A percentile compares a stretch with the other conserved stretches of the same genome.
Evolutionary conservation across 2,888 invertebrate genomes (phyloP).

Genomic region (Drosophila niveifrons): DNA sequence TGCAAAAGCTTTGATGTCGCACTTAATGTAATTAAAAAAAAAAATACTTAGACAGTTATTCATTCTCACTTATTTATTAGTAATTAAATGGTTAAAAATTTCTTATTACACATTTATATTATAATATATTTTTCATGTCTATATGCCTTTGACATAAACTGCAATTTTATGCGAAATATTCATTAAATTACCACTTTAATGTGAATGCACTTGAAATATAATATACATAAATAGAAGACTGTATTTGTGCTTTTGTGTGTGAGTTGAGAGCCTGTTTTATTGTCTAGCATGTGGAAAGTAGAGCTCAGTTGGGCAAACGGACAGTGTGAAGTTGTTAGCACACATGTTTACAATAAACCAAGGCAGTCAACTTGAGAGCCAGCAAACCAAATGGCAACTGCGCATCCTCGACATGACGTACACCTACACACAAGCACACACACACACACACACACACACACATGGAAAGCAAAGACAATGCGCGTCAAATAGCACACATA

Average conservation of each 20-base stretch:
- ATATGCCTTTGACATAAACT: constrained; percentile 29
- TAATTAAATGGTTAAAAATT: too few relatives aligned
- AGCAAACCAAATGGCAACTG: constrained; percentile 70
- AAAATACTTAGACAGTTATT: too few relatives aligned
- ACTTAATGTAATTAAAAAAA: too few relatives aligned
- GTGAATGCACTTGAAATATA: constrained; percentile 8
- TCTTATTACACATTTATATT: too few relatives aligned
- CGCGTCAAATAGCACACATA: constrained; percentile 19
- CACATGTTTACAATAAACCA: constrained; percentile 77
- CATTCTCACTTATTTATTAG: too few relatives aligned
- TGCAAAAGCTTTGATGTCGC: too few relatives aligned
- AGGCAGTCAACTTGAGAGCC: constrained; percentile 70
- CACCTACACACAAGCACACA: constrained; percentile 4
- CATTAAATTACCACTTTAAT: constrained; percentile 46
- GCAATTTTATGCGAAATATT: constrained; percentile 37
- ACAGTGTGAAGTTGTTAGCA: constrained; percentile 67
- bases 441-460: constrained; percentile 14
- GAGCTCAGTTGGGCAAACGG: constrained; percentile 36
- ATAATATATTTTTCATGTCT: too few relatives aligned
- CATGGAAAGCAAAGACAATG: constrained; percentile 20
- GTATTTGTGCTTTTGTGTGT: not conserved
- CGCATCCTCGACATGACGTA: constrained; percentile 38
- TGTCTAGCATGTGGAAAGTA: constrained; percentile 46
- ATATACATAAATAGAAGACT: not conserved
- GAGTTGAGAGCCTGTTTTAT: constrained; percentile 35